phyloP scores from a whole-genome alignment of 2,797 vertebrate species.

The Paguma larvata region DNA sequence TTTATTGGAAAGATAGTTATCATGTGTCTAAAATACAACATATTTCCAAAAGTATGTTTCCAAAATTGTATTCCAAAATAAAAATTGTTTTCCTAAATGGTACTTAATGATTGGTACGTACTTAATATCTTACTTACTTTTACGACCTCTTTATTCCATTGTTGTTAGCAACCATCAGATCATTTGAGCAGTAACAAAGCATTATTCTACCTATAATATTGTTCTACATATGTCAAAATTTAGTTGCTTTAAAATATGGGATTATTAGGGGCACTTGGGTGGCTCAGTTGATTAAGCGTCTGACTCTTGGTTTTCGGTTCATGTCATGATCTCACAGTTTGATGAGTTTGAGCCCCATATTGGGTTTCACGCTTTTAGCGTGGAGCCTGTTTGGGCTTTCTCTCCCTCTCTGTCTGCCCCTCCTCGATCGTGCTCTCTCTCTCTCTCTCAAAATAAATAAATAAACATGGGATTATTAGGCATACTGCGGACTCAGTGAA shows the following conservation, averaged over 20 bases:
- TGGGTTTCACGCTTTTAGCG: too few species aligned
- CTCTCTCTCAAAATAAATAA: too few species aligned
- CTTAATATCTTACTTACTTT: neutral
- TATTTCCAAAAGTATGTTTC: neutral
- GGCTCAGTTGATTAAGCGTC: too few species aligned
- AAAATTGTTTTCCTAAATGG: neutral
- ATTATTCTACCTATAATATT: neutral
- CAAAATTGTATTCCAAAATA: neutral
- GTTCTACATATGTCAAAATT: neutral
- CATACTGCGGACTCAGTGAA: neutral
- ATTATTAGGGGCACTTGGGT: neutral
- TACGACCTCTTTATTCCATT: neutral
- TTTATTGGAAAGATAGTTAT: neutral
- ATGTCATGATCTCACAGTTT: too few species aligned
- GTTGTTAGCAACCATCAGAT: neutral
- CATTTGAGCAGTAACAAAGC: neutral
- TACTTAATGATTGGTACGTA: too few species aligned
- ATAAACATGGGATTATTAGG: neutral
- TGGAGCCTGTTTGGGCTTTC: too few species aligned
- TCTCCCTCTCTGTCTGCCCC: too few species aligned
- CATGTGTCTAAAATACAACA: neutral
- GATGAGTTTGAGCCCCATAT: rapidly evolving
- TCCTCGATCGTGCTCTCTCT: too few species aligned
- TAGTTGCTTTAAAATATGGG: neutral
- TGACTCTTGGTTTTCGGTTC: too few species aligned